Evolutionary conservation across 2,797 vertebrate species (phyloP), one percentile per base, ranked within the genome.

Genomic region (Oreochromis grahami): DNA sequence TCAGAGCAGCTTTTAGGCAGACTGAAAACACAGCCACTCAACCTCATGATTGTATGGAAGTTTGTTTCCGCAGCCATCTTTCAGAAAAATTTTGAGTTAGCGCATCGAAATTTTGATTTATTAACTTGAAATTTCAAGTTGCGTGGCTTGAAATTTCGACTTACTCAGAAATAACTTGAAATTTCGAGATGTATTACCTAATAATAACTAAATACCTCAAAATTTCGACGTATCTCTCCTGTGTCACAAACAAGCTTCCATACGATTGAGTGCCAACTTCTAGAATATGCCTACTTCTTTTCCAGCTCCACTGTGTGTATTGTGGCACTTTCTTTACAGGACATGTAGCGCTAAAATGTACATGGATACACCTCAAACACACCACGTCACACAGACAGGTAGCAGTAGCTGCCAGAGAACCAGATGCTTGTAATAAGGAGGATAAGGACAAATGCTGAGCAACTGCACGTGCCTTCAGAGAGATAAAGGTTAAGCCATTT

Each of bases 401-500:
- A 68, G 68, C 43, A 56, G 58, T n/a, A 58, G 43, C 51, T 19
- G n/a, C 77, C 21, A 2, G 29, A 84, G n/a, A 52, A 36, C 26
- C 65, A 58, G 41, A 76, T 79, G 32, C 50, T 32, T 41, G 78
- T 15, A 4, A 56, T 58, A 24, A 11, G 79, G 34, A 41, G 55
- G 6, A 19, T 21, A 51, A 81, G 90, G 88, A 88, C 87, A 81
- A 89, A 88, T 19, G 83, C 78, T 87, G 78, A 91, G 81, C 34
- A 58, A 82, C 86, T 80, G 82, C 89, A 92, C 79, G 84, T 95
- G 93, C 89, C 87, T 92, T 88, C 77, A 88, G 60, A 80, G 85
- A 88, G 89, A 86, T 87, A 63, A 81, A 87, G 52, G 83, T 86
- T 89, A 95, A 95, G 88, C 90, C 90, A 81, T 87, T 86, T 83